Conservation (phyloP, 2,797 vertebrate species). For the Oreonectes daqikongensis region DNA sequence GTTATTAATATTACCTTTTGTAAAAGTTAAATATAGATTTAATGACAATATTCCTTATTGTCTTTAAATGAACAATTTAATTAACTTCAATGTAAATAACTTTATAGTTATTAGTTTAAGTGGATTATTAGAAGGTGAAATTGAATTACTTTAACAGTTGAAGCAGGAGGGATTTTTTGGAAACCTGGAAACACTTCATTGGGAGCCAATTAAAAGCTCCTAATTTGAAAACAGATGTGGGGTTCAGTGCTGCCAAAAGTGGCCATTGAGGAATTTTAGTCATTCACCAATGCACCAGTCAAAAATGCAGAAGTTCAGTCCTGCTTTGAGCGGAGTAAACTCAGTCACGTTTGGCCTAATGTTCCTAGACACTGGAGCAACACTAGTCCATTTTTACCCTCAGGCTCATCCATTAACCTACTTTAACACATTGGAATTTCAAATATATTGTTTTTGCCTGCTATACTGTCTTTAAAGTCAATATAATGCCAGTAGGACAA, state of each 20-base stretch:
- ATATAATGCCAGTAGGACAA: slow-evolving; percentile 46
- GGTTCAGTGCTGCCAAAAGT: slow-evolving; percentile 6
- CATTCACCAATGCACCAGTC: slow-evolving; percentile 6
- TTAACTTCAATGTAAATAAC: not conserved
- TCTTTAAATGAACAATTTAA: not conserved
- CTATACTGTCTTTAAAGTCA: slow-evolving; percentile 32
- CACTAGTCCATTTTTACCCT: slow-evolving; percentile 46
- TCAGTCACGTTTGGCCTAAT: slow-evolving; percentile 46
- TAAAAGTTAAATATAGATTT: slow-evolving; percentile 7
- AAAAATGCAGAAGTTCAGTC: slow-evolving; percentile 25
- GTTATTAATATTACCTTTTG: not conserved
- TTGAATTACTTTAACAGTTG: not conserved
- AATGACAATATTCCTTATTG: not conserved
- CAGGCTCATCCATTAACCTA: slow-evolving; percentile 60
- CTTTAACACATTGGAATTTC: slow-evolving; percentile 50
- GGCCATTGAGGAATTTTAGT: not conserved
- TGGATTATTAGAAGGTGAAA: not conserved
- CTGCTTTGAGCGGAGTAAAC: slow-evolving; percentile 28
- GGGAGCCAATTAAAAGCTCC: not conserved
- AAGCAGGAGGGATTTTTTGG: no score
- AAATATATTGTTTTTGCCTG: slow-evolving; percentile 44
- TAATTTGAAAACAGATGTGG: not conserved
- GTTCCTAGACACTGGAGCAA: slow-evolving; percentile 42
- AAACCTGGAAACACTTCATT: no score
- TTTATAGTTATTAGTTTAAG: not conserved